Percentiles rank a stretch among this genome's conserved stretches.
Conservation (phyloP, 2,888 invertebrate genomes). For the Erynnis tages region DNA sequence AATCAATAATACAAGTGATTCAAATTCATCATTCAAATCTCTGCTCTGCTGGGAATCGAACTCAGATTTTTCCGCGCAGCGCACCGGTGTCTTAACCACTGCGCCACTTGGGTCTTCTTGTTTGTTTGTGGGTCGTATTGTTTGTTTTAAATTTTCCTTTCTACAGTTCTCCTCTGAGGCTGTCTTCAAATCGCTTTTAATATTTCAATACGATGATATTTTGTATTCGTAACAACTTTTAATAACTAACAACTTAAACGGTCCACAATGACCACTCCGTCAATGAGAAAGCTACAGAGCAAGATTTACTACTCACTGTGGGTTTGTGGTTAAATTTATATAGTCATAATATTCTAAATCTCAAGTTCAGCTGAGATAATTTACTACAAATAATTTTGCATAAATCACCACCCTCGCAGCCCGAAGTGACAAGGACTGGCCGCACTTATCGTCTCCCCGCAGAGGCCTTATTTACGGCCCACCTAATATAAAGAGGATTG, state of each 20-base stretch:
- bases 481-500: slow-evolving; percentile 25
- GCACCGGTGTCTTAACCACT: too few relatives aligned
- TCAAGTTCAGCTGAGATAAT: slow-evolving; percentile 16
- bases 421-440: slow-evolving; percentile 18
- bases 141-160: too few relatives aligned
- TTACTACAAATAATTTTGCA: slow-evolving; percentile 25
- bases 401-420: slow-evolving; percentile 33
- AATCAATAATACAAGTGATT: too few relatives aligned
- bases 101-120: too few relatives aligned
- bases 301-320: slow-evolving; percentile 3
- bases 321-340: slow-evolving; percentile 6
- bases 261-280: neutral
- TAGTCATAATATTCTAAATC: slow-evolving; percentile 11
- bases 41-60: too few relatives aligned
- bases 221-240: neutral
- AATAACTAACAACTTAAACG: neutral
- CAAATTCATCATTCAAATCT: too few relatives aligned
- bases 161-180: too few relatives aligned
- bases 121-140: too few relatives aligned
- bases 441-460: slow-evolving; percentile 36
- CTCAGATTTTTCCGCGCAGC: too few relatives aligned
- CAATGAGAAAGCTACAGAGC: neutral
- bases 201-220: neutral
- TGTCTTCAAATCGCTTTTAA: too few relatives aligned
- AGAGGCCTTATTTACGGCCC: slow-evolving; percentile 32